Percentiles rank a stretch among this genome's conserved stretches.
Conservation (phyloP, 2,113 vertebrate species). For the Pterophyllum scalare region DNA sequence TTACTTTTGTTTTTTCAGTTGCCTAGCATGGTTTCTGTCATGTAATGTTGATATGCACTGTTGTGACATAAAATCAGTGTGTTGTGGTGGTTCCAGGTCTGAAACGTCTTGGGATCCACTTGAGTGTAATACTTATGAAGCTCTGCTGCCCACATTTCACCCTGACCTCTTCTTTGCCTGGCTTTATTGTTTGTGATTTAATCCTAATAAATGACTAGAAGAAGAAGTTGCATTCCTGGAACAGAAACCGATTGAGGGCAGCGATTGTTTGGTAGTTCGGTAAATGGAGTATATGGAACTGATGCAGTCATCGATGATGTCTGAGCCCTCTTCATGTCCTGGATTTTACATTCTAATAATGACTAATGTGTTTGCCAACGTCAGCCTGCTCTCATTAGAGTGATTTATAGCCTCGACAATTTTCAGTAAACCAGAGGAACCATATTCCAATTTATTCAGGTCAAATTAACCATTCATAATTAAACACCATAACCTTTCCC, state of each 20-base stretch:
- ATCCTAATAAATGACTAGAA: neutral
- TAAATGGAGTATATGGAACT: slow-evolving; percentile 16
- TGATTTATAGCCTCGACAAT: slow-evolving; percentile 82
- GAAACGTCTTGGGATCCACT: neutral
- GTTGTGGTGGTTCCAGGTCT: neutral
- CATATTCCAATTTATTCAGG: slow-evolving; percentile 73
- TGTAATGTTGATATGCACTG: neutral
- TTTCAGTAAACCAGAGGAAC: slow-evolving; percentile 75
- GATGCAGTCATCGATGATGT: slow-evolving; percentile 9
- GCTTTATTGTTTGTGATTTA: neutral
- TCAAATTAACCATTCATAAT: slow-evolving; percentile 71
- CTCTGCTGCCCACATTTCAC: neutral
- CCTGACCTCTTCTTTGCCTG: neutral
- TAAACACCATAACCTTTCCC: slow-evolving; percentile 59
- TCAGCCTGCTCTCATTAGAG: slow-evolving; percentile 78
- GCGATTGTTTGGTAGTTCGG: neutral
- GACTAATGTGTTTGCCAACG: slow-evolving; percentile 70
- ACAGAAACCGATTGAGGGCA: slow-evolving; percentile 15
- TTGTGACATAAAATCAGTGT: neutral
- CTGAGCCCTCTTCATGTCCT: slow-evolving; percentile 44
- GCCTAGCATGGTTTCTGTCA: neutral
- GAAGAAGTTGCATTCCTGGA: neutral
- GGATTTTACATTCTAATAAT: slow-evolving; percentile 58
- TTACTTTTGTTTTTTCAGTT: neutral
- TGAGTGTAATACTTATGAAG: neutral